Evolutionary conservation across 1,140 invertebrate genomes (phyloP).

Genomic region (Cheumatopsyche charites): DNA sequence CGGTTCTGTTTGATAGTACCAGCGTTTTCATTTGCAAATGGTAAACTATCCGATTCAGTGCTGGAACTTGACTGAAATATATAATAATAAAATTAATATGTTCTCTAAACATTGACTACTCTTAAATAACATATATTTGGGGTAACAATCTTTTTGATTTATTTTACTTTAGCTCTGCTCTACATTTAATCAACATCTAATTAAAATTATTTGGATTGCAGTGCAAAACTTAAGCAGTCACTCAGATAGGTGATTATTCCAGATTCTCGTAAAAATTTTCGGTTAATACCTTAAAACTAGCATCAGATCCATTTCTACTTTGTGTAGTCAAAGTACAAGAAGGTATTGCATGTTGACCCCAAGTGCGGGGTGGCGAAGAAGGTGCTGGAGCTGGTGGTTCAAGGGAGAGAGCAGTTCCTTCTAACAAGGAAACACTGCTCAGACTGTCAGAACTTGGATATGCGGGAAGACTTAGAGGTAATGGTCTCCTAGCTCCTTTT

Average conservation of each 20-base stretch:
- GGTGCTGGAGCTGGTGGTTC: slow-evolving; percentile 64
- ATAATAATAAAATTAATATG: too few relatives aligned
- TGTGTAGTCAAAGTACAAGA: slow-evolving; percentile 69
- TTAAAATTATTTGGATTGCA: too few relatives aligned
- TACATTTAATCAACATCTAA: too few relatives aligned
- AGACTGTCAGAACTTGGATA: slow-evolving; percentile 67
- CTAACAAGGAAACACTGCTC: slow-evolving; percentile 60
- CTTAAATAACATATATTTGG: too few relatives aligned
- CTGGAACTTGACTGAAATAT: slow-evolving; percentile 86
- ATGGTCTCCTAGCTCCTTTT: slow-evolving; percentile 15
- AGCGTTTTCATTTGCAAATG: slow-evolving; percentile 98
- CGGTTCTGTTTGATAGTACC: slow-evolving; percentile 88
- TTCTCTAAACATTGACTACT: too few relatives aligned
- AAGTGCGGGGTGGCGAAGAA: slow-evolving; percentile 57
- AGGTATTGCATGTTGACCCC: slow-evolving; percentile 56
- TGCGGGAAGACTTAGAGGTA: slow-evolving; percentile 64
- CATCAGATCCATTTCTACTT: slow-evolving; percentile 79
- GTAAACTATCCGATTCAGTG: slow-evolving; percentile 94
- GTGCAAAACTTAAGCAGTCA: too few relatives aligned
- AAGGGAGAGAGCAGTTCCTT: slow-evolving; percentile 59
- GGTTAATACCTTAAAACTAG: slow-evolving; percentile 77
- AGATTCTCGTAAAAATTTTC: background rate
- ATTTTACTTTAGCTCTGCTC: too few relatives aligned
- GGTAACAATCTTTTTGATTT: too few relatives aligned
- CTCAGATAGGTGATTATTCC: too few relatives aligned